Conservation (phyloP, 2,888 invertebrate species). For the Tachystola acroxantha region DNA sequence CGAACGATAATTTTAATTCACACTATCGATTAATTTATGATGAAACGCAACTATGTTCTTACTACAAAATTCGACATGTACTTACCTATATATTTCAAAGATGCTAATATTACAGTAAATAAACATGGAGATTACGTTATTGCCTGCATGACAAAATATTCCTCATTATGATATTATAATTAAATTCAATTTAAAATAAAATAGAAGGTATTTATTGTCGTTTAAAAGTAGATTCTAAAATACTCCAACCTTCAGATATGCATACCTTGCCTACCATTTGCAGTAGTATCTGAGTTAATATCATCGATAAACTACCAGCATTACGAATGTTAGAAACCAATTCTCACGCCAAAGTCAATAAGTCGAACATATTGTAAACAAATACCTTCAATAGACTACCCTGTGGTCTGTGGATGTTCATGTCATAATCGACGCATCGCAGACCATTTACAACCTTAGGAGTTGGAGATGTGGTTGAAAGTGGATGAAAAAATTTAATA, state of each 20-base stretch:
- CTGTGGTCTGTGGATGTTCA: conserved; percentile 47
- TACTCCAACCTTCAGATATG: conserved; percentile 17
- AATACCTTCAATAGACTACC: conserved; percentile 58
- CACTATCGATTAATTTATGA: no score
- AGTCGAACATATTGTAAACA: conserved; percentile 65
- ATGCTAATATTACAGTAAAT: no score
- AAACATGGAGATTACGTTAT: no score
- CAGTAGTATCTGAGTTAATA: conserved; percentile 60
- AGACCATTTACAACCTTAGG: conserved; percentile 25
- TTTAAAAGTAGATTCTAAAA: background rate
- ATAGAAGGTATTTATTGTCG: no score
- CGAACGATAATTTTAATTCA: no score
- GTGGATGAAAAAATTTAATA: conserved; percentile 22
- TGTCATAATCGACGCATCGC: conserved; percentile 35
- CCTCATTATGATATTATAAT: no score
- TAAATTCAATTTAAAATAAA: no score
- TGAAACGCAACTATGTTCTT: no score
- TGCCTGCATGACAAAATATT: no score
- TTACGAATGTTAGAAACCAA: conserved; percentile 67
- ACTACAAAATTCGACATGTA: no score
- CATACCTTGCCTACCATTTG: no score
- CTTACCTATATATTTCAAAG: no score
- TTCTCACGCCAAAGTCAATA: conserved; percentile 76
- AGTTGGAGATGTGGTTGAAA: conserved; percentile 1
- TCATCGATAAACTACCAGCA: conserved; percentile 66